Conservation (phyloP, 1,140 invertebrate species). For the Colletes gigas region DNA sequence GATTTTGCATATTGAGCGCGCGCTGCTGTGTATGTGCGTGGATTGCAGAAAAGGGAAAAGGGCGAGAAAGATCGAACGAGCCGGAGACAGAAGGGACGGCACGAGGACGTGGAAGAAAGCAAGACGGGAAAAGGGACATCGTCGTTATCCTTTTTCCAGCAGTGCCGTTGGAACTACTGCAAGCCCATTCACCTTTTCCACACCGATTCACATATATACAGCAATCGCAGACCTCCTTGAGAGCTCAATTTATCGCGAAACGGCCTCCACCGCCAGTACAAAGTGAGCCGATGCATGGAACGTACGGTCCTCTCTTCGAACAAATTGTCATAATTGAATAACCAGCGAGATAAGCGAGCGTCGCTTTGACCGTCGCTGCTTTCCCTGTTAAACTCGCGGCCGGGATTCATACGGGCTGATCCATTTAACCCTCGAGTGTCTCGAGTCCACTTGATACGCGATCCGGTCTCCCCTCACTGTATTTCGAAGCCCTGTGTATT, state of each 20-base stretch:
- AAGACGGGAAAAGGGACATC: slow-evolving; percentile 16
- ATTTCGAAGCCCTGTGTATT: slow-evolving; percentile 6
- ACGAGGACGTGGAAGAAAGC: not conserved
- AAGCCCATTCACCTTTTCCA: slow-evolving; percentile 62
- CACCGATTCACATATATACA: slow-evolving; percentile 57
- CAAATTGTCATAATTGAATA: slow-evolving; percentile 67
- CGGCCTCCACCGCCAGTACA: slow-evolving; percentile 52
- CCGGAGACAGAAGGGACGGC: not conserved
- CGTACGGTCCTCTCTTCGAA: slow-evolving; percentile 19
- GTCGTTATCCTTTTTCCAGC: slow-evolving; percentile 50
- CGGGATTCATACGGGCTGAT: slow-evolving; percentile 60
- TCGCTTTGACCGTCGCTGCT: slow-evolving; percentile 57
- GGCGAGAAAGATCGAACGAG: not conserved
- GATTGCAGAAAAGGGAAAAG: slow-evolving; percentile 42
- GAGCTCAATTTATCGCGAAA: slow-evolving; percentile 65
- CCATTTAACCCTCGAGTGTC: slow-evolving; percentile 61
- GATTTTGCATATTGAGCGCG: slow-evolving; percentile 76
- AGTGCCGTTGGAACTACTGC: slow-evolving; percentile 39
- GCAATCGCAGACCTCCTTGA: slow-evolving; percentile 62
- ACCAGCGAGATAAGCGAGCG: slow-evolving; percentile 62
- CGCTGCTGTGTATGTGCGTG: slow-evolving; percentile 47
- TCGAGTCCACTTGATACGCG: slow-evolving; percentile 60
- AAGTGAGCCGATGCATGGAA: slow-evolving; percentile 48
- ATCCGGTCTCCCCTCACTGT: slow-evolving; percentile 30
- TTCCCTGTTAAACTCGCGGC: slow-evolving; percentile 24